Evolutionary conservation across 2,113 vertebrate genomes (phyloP).

Genomic region (Catharus fuscescens): DNA sequence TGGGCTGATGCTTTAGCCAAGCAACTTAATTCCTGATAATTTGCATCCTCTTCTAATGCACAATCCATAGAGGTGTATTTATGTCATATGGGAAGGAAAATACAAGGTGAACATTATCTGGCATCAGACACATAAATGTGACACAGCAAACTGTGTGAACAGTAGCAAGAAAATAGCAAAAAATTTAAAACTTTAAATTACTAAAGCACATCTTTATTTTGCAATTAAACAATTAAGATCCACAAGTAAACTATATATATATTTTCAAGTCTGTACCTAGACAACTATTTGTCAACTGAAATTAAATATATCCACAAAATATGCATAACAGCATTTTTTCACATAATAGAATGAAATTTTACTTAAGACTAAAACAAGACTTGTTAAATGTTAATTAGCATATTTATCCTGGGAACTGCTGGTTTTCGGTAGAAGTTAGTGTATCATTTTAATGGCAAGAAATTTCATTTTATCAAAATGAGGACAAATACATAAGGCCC

Average conservation of each 20-base stretch:
- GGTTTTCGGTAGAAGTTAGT: slow-evolving; percentile 67
- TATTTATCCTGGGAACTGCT: slow-evolving; percentile 70
- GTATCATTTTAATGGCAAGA: slow-evolving; percentile 67
- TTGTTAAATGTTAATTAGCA: slow-evolving; percentile 71
- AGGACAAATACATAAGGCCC: slow-evolving; percentile 74
- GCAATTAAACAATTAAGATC: slow-evolving; percentile 78
- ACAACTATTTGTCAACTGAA: slow-evolving; percentile 78
- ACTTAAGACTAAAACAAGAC: slow-evolving; percentile 74
- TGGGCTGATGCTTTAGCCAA: not conserved
- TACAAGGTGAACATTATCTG: not conserved
- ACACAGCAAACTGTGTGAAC: not conserved
- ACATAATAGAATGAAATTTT: slow-evolving; percentile 71
- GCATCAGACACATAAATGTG: not conserved
- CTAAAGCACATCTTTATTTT: slow-evolving; percentile 85
- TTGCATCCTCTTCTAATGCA: not conserved
- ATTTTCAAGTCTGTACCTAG: slow-evolving; percentile 77
- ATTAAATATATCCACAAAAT: slow-evolving; percentile 80
- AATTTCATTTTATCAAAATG: slow-evolving; percentile 69
- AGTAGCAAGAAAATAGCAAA: slow-evolving; percentile 13
- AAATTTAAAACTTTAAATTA: slow-evolving; percentile 69
- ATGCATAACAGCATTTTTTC: slow-evolving; percentile 73
- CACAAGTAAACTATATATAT: slow-evolving; percentile 77
- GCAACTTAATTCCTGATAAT: not conserved
- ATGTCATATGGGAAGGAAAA: not conserved
- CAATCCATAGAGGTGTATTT: not conserved